Percentiles rank a stretch among this genome's conserved stretches.
Evolutionary conservation across 2,113 vertebrate species (phyloP).

Genomic region (Corythaeola cristata): DNA sequence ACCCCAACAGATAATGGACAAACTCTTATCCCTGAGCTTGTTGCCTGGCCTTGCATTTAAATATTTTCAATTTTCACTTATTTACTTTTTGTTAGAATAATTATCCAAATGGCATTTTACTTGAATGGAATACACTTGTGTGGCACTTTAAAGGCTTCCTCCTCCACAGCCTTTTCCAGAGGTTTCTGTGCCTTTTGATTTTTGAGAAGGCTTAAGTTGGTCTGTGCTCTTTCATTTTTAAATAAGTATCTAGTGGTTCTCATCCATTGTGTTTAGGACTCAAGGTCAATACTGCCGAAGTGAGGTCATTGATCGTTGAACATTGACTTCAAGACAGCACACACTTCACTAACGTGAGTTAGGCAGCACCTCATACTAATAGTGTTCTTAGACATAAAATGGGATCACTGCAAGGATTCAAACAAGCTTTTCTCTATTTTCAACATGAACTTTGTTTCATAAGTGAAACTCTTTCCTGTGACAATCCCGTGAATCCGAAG

Average conservation of each 20-base stretch:
- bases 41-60: not conserved
- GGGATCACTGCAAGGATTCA: not conserved
- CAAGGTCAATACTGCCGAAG: not conserved
- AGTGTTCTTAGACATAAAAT: not conserved
- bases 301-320: not conserved
- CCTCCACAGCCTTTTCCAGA: not conserved
- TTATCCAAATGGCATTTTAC: not conserved
- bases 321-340: not conserved
- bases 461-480: not conserved
- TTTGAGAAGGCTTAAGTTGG: not conserved
- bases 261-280: not conserved
- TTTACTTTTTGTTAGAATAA: not conserved
- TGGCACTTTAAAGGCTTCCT: not conserved
- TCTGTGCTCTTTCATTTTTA: not conserved
- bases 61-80: not conserved
- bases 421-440: not conserved
- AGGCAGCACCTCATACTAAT: not conserved
- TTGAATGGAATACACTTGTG: not conserved
- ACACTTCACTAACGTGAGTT: not conserved
- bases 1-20: not conserved
- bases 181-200: not conserved
- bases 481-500: not conserved
- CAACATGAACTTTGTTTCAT: not conserved
- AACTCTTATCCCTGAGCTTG: not conserved
- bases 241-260: not conserved